Conservation (phyloP, 2,797 vertebrate genomes). For the Gallirallus australis region DNA sequence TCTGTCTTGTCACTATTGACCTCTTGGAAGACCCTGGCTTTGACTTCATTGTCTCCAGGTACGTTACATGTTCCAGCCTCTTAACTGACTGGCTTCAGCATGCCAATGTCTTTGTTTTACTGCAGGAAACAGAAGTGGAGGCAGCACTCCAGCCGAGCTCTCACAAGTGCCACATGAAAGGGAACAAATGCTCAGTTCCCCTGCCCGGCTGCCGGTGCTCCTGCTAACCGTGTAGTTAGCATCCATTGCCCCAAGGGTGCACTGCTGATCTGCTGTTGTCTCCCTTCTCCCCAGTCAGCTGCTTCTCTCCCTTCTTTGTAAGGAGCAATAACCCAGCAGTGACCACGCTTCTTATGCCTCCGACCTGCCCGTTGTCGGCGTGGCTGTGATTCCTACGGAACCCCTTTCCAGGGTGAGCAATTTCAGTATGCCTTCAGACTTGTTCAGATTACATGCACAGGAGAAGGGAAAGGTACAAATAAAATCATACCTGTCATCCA, state of each 20-base stretch:
- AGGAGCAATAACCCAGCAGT: not conserved
- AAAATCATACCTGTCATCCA: not conserved
- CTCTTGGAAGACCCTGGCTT: not conserved
- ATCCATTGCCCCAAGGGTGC: conserved; percentile 54
- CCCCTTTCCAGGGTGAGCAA: not conserved
- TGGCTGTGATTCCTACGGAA: not conserved
- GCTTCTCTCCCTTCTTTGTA: not conserved
- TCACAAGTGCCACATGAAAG: not conserved
- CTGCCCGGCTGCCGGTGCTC: not conserved
- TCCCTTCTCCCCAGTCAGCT: not conserved
- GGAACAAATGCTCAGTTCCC: not conserved
- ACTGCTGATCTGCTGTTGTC: conserved; percentile 12
- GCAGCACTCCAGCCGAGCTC: not conserved
- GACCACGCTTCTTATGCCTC: accelerated
- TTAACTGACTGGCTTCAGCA: not conserved
- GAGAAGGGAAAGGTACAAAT: not conserved
- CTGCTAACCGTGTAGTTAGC: conserved; percentile 9
- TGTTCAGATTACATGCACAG: not conserved
- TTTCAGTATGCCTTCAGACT: not conserved
- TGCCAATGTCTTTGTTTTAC: accelerated
- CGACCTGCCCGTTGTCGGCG: not conserved
- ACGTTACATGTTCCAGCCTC: not conserved
- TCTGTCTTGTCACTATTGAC: not conserved
- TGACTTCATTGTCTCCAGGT: not conserved
- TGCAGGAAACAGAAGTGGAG: not conserved